phyloP scores from a whole-genome alignment of 2,797 vertebrate species.

The Malacoraja senta region DNA sequence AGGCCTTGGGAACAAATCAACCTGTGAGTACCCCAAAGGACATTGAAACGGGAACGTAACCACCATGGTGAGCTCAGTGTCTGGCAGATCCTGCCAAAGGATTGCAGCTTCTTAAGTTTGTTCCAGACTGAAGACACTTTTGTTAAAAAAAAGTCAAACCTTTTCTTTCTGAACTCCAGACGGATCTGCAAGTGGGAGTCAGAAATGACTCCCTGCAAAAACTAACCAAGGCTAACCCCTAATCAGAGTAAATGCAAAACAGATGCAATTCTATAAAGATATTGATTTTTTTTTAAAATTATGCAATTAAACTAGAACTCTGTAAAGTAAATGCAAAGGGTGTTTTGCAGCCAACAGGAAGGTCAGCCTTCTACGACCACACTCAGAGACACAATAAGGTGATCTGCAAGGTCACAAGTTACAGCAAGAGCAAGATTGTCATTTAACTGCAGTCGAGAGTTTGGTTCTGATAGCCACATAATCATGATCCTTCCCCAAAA shows the following conservation, averaged over 20 bases:
- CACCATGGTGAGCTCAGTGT: not conserved
- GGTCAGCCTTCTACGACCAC: not conserved
- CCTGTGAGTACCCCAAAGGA: not conserved
- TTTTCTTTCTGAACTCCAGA: slow-evolving; percentile 23
- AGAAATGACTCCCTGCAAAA: slow-evolving; percentile 10
- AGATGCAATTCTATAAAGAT: not conserved
- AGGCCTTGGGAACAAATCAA: not conserved
- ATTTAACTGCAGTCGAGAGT: not conserved
- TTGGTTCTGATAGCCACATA: not conserved
- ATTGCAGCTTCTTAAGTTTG: not conserved
- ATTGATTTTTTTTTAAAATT: not conserved
- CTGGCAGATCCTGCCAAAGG: not conserved
- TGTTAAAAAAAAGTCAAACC: not conserved
- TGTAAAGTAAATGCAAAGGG: not conserved
- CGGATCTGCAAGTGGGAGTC: not conserved
- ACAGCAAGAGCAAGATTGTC: not conserved
- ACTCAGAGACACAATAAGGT: not conserved
- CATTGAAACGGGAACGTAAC: not conserved
- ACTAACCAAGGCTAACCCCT: slow-evolving; percentile 19
- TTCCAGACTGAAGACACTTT: not conserved
- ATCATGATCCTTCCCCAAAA: not conserved
- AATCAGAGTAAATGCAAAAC: slow-evolving; percentile 19
- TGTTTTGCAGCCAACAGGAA: not conserved
- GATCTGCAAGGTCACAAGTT: not conserved
- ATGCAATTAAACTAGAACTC: not conserved